A percentile compares a stretch with the other conserved stretches of the same genome.
phyloP scores from a whole-genome alignment of 2,888 invertebrate genomes.

The Xanthorhoe designata region DNA sequence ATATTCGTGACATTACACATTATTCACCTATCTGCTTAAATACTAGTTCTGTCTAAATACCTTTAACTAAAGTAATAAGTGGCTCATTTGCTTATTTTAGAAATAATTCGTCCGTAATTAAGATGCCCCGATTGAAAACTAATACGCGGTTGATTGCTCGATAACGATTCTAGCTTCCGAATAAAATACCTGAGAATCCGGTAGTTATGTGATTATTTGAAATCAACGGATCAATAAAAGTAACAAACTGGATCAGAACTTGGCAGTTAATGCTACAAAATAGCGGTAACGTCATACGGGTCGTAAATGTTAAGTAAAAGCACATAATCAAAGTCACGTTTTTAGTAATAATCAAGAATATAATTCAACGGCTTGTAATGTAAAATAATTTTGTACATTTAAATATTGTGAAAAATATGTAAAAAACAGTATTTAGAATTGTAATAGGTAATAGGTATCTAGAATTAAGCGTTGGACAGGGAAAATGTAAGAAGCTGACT shows the following conservation, averaged over 20 bases:
- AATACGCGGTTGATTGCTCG: conserved; percentile 31
- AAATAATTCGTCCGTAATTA: conserved; percentile 25
- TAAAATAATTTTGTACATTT: too few species aligned
- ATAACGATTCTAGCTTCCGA: conserved; percentile 38
- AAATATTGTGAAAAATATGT: too few species aligned
- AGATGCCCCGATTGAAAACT: conserved; percentile 35
- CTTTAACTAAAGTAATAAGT: conserved; percentile 12
- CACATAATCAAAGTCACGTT: too few species aligned
- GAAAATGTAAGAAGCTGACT: too few species aligned
- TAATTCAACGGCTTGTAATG: too few species aligned
- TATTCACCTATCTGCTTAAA: background rate
- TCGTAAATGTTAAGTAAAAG: background rate
- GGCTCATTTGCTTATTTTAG: conserved; percentile 21
- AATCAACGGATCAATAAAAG: conserved; percentile 53
- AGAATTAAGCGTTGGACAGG: too few species aligned
- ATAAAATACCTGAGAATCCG: conserved; percentile 41
- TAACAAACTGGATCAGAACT: conserved; percentile 65
- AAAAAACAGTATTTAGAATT: too few species aligned
- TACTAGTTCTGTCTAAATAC: conserved; percentile 3
- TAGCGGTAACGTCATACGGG: background rate
- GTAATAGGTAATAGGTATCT: too few species aligned
- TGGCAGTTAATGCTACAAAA: conserved; percentile 46
- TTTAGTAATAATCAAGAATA: too few species aligned
- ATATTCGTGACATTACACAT: too few species aligned
- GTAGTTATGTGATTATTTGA: conserved; percentile 49